These are phyloP conservation scores for Morelia viridis DNA, from an alignment of 2,797 vertebrate genomes.

Conservation along the genomic window DNA sequence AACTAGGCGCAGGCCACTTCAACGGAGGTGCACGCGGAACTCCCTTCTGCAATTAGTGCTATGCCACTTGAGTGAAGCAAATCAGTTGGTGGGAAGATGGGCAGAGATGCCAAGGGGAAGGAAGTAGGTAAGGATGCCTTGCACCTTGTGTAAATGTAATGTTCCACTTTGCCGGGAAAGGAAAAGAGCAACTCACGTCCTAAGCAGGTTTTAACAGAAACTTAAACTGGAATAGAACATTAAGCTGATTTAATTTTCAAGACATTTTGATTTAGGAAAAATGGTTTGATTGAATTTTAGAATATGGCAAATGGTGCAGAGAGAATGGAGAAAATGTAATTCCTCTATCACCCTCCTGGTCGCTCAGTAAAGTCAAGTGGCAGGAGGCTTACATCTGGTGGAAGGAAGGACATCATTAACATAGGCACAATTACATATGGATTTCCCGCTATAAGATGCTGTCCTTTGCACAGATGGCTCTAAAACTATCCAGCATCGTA, in stretches of 20 bases:
- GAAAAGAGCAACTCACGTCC: not conserved
- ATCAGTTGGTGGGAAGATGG: no score
- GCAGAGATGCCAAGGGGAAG: no score
- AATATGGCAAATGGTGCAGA: not conserved
- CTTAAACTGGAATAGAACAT: not conserved
- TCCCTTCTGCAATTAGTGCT: slow-evolving; percentile 10
- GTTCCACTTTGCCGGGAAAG: slow-evolving; percentile 27
- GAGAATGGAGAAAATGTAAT: no score
- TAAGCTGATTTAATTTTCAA: not conserved
- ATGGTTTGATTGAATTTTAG: not conserved
- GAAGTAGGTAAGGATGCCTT: not conserved
- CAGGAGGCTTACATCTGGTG: not conserved
- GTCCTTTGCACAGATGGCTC: not conserved
- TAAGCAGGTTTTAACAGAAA: not conserved
- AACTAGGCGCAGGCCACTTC: slow-evolving; percentile 37
- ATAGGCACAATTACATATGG: not conserved
- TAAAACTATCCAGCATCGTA: not conserved
- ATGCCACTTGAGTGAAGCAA: slow-evolving; percentile 18
- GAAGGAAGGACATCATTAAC: not conserved
- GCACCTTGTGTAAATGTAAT: not conserved
- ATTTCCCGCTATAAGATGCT: not conserved
- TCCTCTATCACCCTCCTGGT: not conserved
- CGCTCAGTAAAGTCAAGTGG: not conserved
- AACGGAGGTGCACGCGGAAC: slow-evolving; percentile 18
- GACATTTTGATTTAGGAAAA: not conserved